phyloP scores from a whole-genome alignment of 1,140 invertebrate genomes.

The Heliconius hermathena region DNA sequence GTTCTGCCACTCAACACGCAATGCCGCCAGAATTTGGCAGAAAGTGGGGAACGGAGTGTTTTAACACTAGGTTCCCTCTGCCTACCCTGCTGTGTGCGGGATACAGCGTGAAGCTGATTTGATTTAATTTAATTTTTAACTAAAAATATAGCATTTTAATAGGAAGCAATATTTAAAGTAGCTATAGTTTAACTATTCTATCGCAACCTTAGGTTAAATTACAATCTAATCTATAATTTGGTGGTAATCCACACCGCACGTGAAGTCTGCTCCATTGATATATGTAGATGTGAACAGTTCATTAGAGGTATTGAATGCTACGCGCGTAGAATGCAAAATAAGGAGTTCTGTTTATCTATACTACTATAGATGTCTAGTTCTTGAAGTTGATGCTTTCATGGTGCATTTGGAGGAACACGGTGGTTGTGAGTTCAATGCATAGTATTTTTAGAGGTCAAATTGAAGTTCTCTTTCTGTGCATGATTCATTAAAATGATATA shows the following conservation, averaged over 20 bases:
- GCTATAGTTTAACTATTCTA: neutral
- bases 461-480: too few relatives aligned
- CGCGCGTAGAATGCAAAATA: constrained; percentile 26
- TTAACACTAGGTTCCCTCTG: too few relatives aligned
- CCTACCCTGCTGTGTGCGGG: too few relatives aligned
- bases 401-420: neutral
- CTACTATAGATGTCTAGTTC: neutral
- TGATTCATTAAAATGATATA: too few relatives aligned
- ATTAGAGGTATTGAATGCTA: constrained; percentile 28
- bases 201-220: neutral
- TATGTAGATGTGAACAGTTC: constrained; percentile 20
- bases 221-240: neutral
- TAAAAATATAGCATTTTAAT: too few relatives aligned
- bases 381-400: neutral
- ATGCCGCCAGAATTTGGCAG: too few relatives aligned
- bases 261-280: constrained; percentile 17
- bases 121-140: too few relatives aligned
- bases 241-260: constrained; percentile 1
- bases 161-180: neutral
- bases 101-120: too few relatives aligned
- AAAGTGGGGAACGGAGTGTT: too few relatives aligned
- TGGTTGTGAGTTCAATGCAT: neutral
- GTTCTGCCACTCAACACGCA: too few relatives aligned
- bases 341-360: neutral
- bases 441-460: too few relatives aligned